phyloP scores from a whole-genome alignment of 2,888 invertebrate genomes.

The Chaetoderma sp. region DNA sequence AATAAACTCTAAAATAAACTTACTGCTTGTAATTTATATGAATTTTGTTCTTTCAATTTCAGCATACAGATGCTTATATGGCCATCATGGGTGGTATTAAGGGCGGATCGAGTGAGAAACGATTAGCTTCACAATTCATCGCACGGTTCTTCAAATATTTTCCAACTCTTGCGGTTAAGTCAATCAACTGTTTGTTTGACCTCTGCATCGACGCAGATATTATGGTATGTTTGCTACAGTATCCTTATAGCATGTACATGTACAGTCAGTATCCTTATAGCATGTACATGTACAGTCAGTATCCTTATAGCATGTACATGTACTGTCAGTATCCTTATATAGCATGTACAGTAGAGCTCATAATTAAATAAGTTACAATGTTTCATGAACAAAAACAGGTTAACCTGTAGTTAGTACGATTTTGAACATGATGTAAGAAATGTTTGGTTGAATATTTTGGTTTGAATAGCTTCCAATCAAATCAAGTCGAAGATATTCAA shows the following conservation, averaged over 20 bases:
- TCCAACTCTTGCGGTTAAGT: conserved; percentile 85
- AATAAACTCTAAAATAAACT: too few species aligned
- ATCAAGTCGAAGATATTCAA: too few species aligned
- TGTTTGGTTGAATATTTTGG: too few species aligned
- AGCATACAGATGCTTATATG: conserved; percentile 90
- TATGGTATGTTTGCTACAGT: too few species aligned
- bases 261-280: not conserved
- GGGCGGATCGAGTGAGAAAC: conserved; percentile 89
- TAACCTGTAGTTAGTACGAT: too few species aligned
- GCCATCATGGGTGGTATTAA: conserved; percentile 88
- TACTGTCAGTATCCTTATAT: not conserved
- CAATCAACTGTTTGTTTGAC: conserved; percentile 92
- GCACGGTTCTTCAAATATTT: conserved; percentile 94
- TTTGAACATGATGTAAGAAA: too few species aligned
- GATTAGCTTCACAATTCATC: conserved; percentile 94
- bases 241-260: too few species aligned
- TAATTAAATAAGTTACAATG: too few species aligned
- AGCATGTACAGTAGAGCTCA: too few species aligned
- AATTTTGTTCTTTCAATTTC: conserved; percentile 58
- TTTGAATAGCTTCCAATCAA: too few species aligned
- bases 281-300: conserved; percentile 5
- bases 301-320: conserved; percentile 12
- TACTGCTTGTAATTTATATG: too few species aligned
- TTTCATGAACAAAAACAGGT: too few species aligned
- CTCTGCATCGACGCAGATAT: conserved; percentile 95